Evolutionary conservation across 2,113 vertebrate genomes (phyloP).

Genomic region (Pristiophorus japonicus): DNA sequence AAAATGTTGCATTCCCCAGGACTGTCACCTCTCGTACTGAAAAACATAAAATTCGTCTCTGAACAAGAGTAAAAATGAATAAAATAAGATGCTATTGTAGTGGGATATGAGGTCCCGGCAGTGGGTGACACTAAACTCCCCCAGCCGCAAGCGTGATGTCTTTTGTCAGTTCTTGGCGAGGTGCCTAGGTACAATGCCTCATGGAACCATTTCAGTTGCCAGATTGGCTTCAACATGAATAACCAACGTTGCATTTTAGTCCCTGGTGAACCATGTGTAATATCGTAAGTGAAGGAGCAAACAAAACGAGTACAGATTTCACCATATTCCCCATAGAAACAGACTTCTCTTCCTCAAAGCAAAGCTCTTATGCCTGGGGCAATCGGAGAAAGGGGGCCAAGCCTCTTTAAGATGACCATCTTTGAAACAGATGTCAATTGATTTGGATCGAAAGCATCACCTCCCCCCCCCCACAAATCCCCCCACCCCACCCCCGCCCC

Average conservation of each 20-base stretch:
- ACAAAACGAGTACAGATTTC: neutral
- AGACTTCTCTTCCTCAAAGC: neutral
- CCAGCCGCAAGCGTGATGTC: neutral
- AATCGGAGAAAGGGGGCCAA: neutral
- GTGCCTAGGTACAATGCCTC: neutral
- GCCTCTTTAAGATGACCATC: neutral
- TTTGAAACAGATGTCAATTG: neutral
- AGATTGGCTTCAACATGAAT: neutral
- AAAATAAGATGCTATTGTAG: neutral
- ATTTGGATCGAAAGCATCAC: neutral
- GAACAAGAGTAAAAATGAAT: neutral
- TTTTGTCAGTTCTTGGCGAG: slow-evolving; percentile 15
- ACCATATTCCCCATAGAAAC: neutral
- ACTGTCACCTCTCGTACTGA: neutral
- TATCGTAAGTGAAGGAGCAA: neutral
- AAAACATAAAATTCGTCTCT: neutral
- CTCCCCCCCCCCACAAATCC: too few relatives aligned
- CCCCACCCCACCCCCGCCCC: neutral
- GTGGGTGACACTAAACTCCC: neutral
- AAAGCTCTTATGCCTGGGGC: neutral
- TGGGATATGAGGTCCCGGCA: neutral
- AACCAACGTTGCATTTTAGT: neutral
- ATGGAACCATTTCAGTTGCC: neutral
- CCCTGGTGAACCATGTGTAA: neutral
- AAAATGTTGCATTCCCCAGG: neutral